These are phyloP conservation scores for Mus pahari DNA, from an alignment of 2,113 vertebrate species.

Conservation along the genomic window DNA sequence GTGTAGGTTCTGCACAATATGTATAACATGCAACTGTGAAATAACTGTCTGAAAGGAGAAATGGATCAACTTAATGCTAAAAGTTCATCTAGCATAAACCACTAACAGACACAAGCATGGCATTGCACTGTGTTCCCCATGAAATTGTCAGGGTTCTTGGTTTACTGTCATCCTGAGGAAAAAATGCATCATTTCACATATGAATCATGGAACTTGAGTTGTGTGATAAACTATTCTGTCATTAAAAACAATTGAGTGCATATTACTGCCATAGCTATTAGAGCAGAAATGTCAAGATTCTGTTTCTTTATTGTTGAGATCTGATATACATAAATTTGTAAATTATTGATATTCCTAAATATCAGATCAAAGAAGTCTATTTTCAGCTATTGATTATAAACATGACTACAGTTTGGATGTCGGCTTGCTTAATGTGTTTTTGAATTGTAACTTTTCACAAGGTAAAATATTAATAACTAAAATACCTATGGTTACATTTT, in stretches of 20 bases:
- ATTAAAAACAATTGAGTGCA: background rate
- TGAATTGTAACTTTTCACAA: background rate
- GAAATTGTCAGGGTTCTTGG: background rate
- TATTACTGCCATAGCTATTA: background rate
- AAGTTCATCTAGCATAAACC: background rate
- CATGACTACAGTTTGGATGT: background rate
- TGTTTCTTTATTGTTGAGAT: too few relatives aligned
- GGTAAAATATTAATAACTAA: background rate
- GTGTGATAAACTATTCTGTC: background rate
- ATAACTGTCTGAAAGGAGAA: background rate
- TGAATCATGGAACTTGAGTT: background rate
- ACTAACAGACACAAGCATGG: too few relatives aligned
- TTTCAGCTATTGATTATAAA: background rate
- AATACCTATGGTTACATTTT: background rate
- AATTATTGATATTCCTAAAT: background rate
- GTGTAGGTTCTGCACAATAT: too few relatives aligned
- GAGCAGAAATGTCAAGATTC: background rate
- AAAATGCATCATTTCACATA: background rate
- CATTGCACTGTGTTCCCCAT: too few relatives aligned
- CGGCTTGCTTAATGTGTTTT: background rate
- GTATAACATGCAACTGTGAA: background rate
- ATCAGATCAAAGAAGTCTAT: conserved; percentile 10
- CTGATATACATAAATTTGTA: too few relatives aligned
- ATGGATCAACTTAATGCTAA: background rate
- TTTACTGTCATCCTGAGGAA: background rate